Evolutionary conservation across 2,797 vertebrate genomes (phyloP).

Genomic region (Adelosebastes latens): DNA sequence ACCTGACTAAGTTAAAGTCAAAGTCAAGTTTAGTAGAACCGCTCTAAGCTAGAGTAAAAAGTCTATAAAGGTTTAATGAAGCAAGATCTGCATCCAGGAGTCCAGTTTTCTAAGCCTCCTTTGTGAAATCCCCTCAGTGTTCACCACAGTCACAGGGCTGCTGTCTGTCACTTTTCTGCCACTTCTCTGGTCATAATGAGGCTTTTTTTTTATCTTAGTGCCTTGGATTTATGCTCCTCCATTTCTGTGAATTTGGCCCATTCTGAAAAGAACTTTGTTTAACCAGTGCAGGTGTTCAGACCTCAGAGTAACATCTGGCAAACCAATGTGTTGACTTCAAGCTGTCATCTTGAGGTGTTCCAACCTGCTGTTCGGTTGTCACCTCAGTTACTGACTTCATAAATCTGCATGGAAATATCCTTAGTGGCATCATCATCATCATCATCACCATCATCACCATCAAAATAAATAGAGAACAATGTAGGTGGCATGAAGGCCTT

Average conservation of each 20-base stretch:
- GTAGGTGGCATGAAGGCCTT: slow-evolving; percentile 3
- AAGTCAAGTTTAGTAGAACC: neutral
- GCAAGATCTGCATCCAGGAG: neutral
- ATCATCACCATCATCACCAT: neutral
- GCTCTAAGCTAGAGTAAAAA: neutral
- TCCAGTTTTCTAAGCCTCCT: neutral
- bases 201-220: slow-evolving; percentile 37
- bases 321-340: neutral
- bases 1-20: neutral
- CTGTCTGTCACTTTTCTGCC: neutral
- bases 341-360: neutral
- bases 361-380: neutral
- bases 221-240: slow-evolving; percentile 59
- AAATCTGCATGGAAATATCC: slow-evolving; percentile 9
- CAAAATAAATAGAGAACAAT: neutral
- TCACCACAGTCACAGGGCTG: neutral
- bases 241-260: slow-evolving; percentile 30
- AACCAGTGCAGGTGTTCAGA: neutral
- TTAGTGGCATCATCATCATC: neutral
- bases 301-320: neutral
- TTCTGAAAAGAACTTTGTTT: neutral
- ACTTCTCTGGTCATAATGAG: neutral
- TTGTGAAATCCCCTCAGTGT: neutral
- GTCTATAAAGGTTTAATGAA: neutral
- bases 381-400: neutral